A percentile compares a stretch with the other conserved stretches of the same genome.
Evolutionary conservation across 2,888 invertebrate species (phyloP).

Genomic region (Meteorus colon): DNA sequence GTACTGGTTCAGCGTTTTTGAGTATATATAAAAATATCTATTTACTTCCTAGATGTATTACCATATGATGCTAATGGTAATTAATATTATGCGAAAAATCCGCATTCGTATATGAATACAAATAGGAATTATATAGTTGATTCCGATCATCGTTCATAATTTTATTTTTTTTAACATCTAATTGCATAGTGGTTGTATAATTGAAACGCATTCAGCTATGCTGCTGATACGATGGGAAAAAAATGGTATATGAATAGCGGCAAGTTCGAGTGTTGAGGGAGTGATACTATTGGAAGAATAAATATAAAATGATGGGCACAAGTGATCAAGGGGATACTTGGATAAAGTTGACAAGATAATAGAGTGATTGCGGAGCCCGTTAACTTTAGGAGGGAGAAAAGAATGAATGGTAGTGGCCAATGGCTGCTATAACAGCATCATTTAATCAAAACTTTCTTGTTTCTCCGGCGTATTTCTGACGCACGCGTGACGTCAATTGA

Average conservation of each 20-base stretch:
- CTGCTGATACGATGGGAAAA: not conserved
- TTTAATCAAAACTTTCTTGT: constrained; percentile 72
- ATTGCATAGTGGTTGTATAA: no score
- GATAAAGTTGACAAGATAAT: constrained; percentile 66
- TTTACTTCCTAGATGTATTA: not conserved
- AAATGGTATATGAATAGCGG: constrained; percentile 22
- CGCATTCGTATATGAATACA: not conserved
- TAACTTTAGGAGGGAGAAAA: constrained; percentile 58
- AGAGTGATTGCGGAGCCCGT: constrained; percentile 59
- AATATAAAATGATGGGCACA: constrained; percentile 60
- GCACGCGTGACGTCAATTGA: constrained; percentile 72
- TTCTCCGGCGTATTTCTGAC: constrained; percentile 68
- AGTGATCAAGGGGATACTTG: constrained; percentile 65
- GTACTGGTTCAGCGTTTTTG: not conserved
- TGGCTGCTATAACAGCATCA: constrained; percentile 60
- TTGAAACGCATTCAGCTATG: not conserved
- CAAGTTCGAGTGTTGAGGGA: constrained; percentile 23
- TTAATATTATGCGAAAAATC: constrained; percentile 10
- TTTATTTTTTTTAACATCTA: not conserved
- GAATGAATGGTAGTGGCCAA: constrained; percentile 55
- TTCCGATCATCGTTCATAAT: not conserved
- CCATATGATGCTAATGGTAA: constrained; percentile 16
- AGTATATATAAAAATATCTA: not conserved
- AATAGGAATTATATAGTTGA: constrained; percentile 3
- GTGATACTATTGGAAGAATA: constrained; percentile 37